Percentiles rank a stretch among this genome's conserved stretches.
Conservation (phyloP, 2,888 invertebrate genomes). For the Allolobophora icterica region DNA sequence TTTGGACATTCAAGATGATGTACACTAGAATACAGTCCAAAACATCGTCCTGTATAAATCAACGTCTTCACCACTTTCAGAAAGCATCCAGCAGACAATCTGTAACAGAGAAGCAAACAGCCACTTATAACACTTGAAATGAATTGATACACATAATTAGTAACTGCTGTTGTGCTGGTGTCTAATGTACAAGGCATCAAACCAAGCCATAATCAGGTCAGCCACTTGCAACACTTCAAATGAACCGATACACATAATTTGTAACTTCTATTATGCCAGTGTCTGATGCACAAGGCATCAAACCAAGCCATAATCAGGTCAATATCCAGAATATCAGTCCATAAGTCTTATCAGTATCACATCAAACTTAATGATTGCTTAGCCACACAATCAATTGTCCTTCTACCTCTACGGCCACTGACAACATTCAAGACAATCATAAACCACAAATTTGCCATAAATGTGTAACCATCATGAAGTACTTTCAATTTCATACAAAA, state of each 20-base stretch:
- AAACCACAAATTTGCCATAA: not conserved
- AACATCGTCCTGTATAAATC: not conserved
- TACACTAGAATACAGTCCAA: not conserved
- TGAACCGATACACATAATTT: too few relatives aligned
- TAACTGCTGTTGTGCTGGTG: too few relatives aligned
- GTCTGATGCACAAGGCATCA: too few relatives aligned
- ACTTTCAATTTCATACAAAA: not conserved
- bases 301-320: too few relatives aligned
- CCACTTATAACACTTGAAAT: not conserved
- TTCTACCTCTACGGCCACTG: not conserved
- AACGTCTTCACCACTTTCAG: not conserved
- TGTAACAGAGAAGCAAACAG: not conserved
- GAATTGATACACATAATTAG: not conserved
- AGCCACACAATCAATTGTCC: too few relatives aligned
- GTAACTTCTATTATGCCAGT: too few relatives aligned
- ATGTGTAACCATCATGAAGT: not conserved
- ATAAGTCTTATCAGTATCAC: too few relatives aligned
- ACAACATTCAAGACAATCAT: not conserved
- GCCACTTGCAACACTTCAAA: too few relatives aligned
- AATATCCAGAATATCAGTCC: too few relatives aligned
- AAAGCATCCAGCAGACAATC: not conserved
- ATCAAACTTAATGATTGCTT: too few relatives aligned
- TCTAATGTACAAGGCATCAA: too few relatives aligned
- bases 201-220: too few relatives aligned
- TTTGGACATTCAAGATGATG: not conserved